Evolutionary conservation across 30 jellyfish, hydroid and myxozoan genomes (phyloP).

Genomic region (Catostylus mosaicus): DNA sequence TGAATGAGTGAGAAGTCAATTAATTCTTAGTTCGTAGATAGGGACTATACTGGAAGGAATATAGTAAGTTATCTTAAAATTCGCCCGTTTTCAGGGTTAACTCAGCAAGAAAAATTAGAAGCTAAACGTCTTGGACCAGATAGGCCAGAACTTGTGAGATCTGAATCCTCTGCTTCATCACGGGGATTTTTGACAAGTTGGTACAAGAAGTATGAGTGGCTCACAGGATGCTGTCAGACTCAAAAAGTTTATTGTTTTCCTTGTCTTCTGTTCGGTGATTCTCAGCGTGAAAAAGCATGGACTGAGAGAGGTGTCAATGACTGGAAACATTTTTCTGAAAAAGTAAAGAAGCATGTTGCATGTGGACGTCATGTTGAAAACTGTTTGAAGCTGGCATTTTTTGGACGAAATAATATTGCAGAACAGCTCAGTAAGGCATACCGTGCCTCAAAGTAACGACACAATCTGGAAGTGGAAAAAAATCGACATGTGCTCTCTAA

Average conservation of each 20-base stretch:
- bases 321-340: slow-evolving; percentile 57
- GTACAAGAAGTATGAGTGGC: slow-evolving; percentile 50
- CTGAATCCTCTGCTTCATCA: neutral
- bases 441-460: slow-evolving; percentile 22
- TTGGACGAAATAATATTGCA: slow-evolving; percentile 30
- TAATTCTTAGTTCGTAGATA: neutral
- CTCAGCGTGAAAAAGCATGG: slow-evolving; percentile 42
- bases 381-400: slow-evolving; percentile 56
- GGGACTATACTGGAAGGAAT: slow-evolving; percentile 7
- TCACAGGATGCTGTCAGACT: slow-evolving; percentile 51
- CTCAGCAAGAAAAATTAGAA: slow-evolving; percentile 42
- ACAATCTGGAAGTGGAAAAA: slow-evolving; percentile 34
- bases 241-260: slow-evolving; percentile 49
- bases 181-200: slow-evolving; percentile 37
- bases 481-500: slow-evolving; percentile 52
- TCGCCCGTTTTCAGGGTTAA: slow-evolving; percentile 11
- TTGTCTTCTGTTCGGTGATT: slow-evolving; percentile 43
- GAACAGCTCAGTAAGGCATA: slow-evolving; percentile 44
- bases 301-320: slow-evolving; percentile 39
- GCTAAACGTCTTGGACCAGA: slow-evolving; percentile 49
- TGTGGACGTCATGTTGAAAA: slow-evolving; percentile 29
- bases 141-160: slow-evolving; percentile 32
- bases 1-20: neutral
- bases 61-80: slow-evolving; percentile 20
- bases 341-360: slow-evolving; percentile 37